Conservation (phyloP, 2,113 vertebrate genomes). For the Bostrychus sinensis region DNA sequence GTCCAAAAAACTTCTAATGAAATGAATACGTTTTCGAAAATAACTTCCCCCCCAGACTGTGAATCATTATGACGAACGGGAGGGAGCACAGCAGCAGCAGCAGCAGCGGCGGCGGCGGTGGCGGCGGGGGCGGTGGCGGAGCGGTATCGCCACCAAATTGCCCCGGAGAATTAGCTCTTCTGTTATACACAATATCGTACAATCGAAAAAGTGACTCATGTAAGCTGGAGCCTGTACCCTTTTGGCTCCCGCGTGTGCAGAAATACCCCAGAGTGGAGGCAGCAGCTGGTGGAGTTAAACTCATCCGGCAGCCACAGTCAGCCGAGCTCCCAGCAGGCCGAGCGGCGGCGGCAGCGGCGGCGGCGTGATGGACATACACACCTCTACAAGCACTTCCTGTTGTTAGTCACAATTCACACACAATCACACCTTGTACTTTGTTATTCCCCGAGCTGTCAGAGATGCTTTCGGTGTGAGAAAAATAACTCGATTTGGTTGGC, state of each 20-base stretch:
- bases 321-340: conserved; percentile 35
- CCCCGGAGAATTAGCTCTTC: conserved; percentile 52
- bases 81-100: conserved; percentile 29
- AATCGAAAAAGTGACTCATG: conserved; percentile 24
- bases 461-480: not conserved
- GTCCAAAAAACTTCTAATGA: conserved; percentile 32
- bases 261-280: conserved; percentile 54
- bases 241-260: conserved; percentile 32
- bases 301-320: conserved; percentile 57
- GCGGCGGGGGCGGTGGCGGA: not conserved
- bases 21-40: conserved; percentile 58
- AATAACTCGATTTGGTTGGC: not conserved
- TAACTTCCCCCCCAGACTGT: conserved; percentile 44
- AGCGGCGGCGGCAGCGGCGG: conserved; percentile 40
- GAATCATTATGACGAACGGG: conserved; percentile 58
- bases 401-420: conserved; percentile 37
- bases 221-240: conserved; percentile 29
- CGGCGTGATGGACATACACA: conserved; percentile 55
- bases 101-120: not conserved
- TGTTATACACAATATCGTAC: conserved; percentile 40
- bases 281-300: conserved; percentile 63
- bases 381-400: conserved; percentile 34
- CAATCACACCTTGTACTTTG: conserved; percentile 10
- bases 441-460: not conserved
- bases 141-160: conserved; percentile 39